phyloP scores from a whole-genome alignment of 2,797 vertebrate species.

The Microchirus variegatus region DNA sequence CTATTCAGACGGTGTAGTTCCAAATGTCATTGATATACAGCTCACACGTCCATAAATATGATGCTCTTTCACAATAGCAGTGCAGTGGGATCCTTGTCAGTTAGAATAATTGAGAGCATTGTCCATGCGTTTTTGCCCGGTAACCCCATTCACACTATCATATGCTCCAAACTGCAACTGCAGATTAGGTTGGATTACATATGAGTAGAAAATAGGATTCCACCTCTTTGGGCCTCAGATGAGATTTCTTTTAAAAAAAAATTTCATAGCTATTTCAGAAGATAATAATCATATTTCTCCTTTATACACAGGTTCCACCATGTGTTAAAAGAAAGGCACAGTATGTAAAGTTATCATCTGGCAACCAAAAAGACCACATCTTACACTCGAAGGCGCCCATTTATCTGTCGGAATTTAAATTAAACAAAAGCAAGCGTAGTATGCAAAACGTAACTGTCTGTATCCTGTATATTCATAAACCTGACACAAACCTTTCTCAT shows the following conservation, averaged over 20 bases:
- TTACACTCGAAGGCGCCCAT: too few species aligned
- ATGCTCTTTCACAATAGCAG: conserved; percentile 44
- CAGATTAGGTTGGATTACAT: conserved; percentile 44
- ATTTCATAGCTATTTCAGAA: conserved; percentile 26
- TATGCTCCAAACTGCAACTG: conserved; percentile 34
- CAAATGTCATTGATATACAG: conserved; percentile 56
- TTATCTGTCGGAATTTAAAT: too few species aligned
- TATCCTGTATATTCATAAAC: conserved; percentile 41
- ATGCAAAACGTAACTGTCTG: conserved; percentile 12
- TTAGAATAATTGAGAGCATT: conserved; percentile 54
- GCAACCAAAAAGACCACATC: conserved; percentile 10
- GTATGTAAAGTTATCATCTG: conserved; percentile 6
- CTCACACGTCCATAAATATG: conserved; percentile 62
- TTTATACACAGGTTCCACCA: conserved; percentile 8
- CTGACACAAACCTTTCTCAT: conserved; percentile 60
- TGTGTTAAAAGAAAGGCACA: conserved; percentile 12
- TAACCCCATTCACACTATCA: conserved; percentile 47
- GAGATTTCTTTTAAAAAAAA: conserved; percentile 38
- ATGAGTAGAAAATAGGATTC: conserved; percentile 48
- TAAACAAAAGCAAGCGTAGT: conserved; percentile 5
- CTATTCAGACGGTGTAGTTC: conserved; percentile 46
- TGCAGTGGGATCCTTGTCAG: conserved; percentile 58
- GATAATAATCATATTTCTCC: conserved; percentile 42
- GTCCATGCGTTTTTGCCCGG: conserved; percentile 36
- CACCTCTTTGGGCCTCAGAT: conserved; percentile 27